phyloP scores from a whole-genome alignment of 1,140 invertebrate genomes.

The Geopemphigus sp. region DNA sequence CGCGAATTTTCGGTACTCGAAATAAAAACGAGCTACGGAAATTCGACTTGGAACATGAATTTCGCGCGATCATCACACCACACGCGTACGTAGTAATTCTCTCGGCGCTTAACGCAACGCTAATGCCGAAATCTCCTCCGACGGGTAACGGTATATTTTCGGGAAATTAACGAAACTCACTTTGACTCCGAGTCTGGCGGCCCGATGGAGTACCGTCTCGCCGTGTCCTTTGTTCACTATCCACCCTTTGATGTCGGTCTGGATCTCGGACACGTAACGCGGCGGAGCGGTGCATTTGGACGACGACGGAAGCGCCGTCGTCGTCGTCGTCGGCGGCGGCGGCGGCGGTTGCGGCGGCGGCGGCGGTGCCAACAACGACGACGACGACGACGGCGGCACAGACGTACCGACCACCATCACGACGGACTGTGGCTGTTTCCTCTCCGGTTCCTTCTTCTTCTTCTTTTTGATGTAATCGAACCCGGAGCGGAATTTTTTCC shows the following conservation, averaged over 20 bases:
- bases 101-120: too few species aligned
- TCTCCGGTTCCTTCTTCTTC: constrained; percentile 62
- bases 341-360: background rate
- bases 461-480: constrained; percentile 88
- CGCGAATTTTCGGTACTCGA: too few species aligned
- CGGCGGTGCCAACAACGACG: background rate
- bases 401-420: too few species aligned
- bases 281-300: background rate
- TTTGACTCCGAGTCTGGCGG: constrained; percentile 81
- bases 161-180: constrained; percentile 62
- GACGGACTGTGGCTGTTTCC: background rate
- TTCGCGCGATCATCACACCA: too few species aligned
- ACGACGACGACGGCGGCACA: too few species aligned
- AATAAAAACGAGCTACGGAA: too few species aligned
- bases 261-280: constrained; percentile 17
- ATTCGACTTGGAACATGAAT: too few species aligned
- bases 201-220: constrained; percentile 85
- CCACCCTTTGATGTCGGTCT: constrained; percentile 36
- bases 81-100: too few species aligned
- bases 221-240: constrained; percentile 81
- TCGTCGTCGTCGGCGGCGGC: too few species aligned
- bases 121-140: too few species aligned
- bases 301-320: too few species aligned
- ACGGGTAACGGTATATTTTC: too few species aligned
- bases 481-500: constrained; percentile 68